Conservation (phyloP, 2,888 invertebrate species). For the Heliconius erato region DNA sequence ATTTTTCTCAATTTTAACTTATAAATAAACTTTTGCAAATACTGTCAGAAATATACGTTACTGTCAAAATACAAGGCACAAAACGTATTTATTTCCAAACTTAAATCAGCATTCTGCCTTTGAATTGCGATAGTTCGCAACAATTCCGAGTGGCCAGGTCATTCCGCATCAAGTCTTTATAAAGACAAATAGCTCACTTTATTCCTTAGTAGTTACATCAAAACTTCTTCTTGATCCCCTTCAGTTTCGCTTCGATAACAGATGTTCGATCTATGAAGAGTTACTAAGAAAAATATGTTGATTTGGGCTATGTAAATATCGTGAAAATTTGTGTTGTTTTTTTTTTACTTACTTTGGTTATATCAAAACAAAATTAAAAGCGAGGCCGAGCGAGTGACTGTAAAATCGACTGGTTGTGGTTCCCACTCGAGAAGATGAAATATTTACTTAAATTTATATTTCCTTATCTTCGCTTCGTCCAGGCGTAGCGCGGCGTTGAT, state of each 20-base stretch:
- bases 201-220: conserved; percentile 72
- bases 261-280: conserved; percentile 17
- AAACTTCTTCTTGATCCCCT: conserved; percentile 65
- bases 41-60: background rate
- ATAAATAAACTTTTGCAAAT: background rate
- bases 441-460: no score
- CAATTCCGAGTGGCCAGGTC: conserved; percentile 48
- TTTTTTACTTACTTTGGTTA: background rate
- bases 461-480: no score
- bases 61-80: conserved; percentile 14
- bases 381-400: no score
- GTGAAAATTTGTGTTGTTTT: background rate
- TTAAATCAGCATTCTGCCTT: conserved; percentile 51
- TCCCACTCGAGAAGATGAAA: no score
- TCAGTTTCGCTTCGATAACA: conserved; percentile 46
- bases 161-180: conserved; percentile 63
- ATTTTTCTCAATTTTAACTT: background rate
- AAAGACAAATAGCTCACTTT: conserved; percentile 79
- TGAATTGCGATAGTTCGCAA: conserved; percentile 52
- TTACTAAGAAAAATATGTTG: conserved; percentile 9
- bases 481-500: no score
- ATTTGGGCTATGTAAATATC: background rate
- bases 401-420: no score
- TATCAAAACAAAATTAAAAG: background rate
- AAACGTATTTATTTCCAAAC: conserved; percentile 35